Percentiles rank a stretch among this genome's conserved stretches.
These are phyloP conservation scores for Micropoecilia bifurca DNA, from an alignment of 2,797 vertebrate species.

Conservation along the genomic window DNA sequence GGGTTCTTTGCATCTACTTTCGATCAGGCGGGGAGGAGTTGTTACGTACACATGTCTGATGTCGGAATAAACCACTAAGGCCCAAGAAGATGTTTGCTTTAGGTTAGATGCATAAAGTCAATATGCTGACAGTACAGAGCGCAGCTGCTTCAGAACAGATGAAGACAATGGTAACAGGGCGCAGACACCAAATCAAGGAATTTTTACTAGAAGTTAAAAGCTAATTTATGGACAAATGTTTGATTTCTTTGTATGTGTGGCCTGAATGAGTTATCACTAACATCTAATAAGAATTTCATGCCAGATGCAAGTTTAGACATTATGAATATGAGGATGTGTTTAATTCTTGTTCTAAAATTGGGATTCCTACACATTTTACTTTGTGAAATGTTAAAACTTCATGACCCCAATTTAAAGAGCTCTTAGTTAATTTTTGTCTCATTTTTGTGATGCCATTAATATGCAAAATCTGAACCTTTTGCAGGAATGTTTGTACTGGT, in stretches of 20 bases:
- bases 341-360: background rate
- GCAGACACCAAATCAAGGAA: background rate
- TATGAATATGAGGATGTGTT: background rate
- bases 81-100: slow-evolving; percentile 51
- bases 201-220: background rate
- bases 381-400: background rate
- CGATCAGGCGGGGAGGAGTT: slow-evolving; percentile 27
- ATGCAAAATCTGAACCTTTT: background rate
- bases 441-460: background rate
- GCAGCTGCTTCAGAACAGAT: background rate
- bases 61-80: slow-evolving; percentile 52
- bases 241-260: background rate
- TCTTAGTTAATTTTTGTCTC: background rate
- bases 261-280: background rate
- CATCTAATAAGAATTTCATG: background rate
- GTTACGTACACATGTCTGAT: slow-evolving; percentile 55
- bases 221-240: background rate
- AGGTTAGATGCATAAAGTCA: slow-evolving; percentile 48
- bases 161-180: background rate
- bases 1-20: slow-evolving; percentile 53
- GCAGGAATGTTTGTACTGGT: background rate
- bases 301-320: background rate
- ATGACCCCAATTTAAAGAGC: too few relatives aligned
- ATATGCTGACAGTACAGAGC: slow-evolving; percentile 18
- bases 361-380: background rate